A percentile compares a stretch with the other conserved stretches of the same genome.
Evolutionary conservation across 2,888 invertebrate species (phyloP).

Genomic region (Glaucopsyche alexis): DNA sequence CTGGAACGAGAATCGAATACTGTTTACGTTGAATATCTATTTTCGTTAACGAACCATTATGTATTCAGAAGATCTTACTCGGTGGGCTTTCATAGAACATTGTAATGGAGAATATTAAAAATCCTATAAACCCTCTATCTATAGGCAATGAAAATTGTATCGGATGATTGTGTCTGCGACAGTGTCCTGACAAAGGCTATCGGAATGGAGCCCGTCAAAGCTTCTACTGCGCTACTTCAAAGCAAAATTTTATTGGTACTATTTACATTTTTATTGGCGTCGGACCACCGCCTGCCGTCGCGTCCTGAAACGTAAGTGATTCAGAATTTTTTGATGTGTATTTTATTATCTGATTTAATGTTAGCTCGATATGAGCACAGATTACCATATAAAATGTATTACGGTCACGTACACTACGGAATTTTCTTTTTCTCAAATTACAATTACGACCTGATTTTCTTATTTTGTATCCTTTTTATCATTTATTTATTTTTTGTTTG

Average conservation of each 20-base stretch:
- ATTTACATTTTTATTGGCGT: slow-evolving; percentile 79
- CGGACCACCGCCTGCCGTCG: slow-evolving; percentile 69
- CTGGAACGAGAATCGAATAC: no score
- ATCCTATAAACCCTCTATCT: slow-evolving; percentile 43
- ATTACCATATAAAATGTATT: slow-evolving; percentile 70
- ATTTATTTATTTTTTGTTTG: background rate
- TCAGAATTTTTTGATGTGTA: slow-evolving; percentile 79
- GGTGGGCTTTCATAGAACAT: background rate
- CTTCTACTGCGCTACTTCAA: slow-evolving; percentile 60
- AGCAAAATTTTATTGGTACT: slow-evolving; percentile 74
- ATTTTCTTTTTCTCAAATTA: slow-evolving; percentile 37
- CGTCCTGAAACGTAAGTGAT: slow-evolving; percentile 77
- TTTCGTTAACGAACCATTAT: no score
- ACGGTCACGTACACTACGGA: slow-evolving; percentile 50
- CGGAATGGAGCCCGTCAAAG: slow-evolving; percentile 71
- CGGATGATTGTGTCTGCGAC: slow-evolving; percentile 50
- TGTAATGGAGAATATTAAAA: slow-evolving; percentile 21
- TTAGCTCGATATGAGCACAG: slow-evolving; percentile 69
- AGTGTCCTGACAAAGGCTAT: slow-evolving; percentile 56
- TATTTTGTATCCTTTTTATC: background rate
- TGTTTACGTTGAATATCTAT: no score
- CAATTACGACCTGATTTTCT: background rate
- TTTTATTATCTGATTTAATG: slow-evolving; percentile 78
- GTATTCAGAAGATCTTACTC: no score
- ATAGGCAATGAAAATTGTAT: slow-evolving; percentile 54